Conservation (phyloP, 2,797 vertebrate species). For the Ctenopoma kingsleyae region DNA sequence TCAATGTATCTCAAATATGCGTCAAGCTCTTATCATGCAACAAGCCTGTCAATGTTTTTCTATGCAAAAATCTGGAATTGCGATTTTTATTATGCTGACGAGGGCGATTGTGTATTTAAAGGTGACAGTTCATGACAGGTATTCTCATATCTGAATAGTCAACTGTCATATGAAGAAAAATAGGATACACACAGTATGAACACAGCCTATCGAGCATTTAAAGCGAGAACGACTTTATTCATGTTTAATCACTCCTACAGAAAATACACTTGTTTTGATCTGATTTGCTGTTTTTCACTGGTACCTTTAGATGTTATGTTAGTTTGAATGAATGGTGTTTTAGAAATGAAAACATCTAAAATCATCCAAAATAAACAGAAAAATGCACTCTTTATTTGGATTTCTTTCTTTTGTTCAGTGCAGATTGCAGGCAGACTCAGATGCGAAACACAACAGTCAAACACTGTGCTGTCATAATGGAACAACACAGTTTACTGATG, state of each 20-base stretch:
- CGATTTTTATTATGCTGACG: slow-evolving; percentile 32
- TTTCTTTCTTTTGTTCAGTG: slow-evolving; percentile 12
- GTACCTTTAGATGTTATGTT: slow-evolving; percentile 62
- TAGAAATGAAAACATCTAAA: slow-evolving; percentile 44
- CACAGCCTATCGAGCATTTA: slow-evolving; percentile 37
- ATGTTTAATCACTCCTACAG: slow-evolving; percentile 46
- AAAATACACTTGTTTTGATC: slow-evolving; percentile 50
- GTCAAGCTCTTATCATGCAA: slow-evolving; percentile 47
- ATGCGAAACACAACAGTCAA: neutral
- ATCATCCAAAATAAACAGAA: slow-evolving; percentile 44
- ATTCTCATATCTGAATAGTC: slow-evolving; percentile 12
- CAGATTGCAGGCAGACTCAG: neutral
- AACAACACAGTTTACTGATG: neutral
- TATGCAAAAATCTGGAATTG: slow-evolving; percentile 79
- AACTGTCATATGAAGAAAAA: slow-evolving; percentile 7
- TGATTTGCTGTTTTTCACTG: slow-evolving; percentile 56
- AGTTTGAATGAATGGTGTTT: slow-evolving; percentile 57
- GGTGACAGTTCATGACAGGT: slow-evolving; percentile 19
- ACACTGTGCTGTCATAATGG: neutral
- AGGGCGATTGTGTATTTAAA: slow-evolving; percentile 18
- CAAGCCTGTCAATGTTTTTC: slow-evolving; percentile 72
- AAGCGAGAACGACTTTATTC: slow-evolving; percentile 54
- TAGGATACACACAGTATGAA: slow-evolving; percentile 32
- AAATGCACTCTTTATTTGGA: slow-evolving; percentile 7
- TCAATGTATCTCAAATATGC: slow-evolving; percentile 38